Evolutionary conservation across 2,113 vertebrate genomes (phyloP).

Genomic region (Rattus norvegicus): DNA sequence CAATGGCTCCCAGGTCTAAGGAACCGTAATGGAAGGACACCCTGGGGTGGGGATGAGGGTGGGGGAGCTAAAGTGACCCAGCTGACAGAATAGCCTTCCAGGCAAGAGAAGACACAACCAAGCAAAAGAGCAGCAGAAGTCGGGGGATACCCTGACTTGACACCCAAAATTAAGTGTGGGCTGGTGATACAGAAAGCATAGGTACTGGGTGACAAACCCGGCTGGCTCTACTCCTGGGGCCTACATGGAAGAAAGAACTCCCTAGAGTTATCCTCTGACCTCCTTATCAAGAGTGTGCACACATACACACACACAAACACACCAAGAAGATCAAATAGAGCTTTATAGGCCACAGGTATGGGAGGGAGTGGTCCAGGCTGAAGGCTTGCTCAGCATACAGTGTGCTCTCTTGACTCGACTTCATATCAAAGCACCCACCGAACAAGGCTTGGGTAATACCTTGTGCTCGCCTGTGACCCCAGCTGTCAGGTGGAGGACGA

Average conservation of each 20-base stretch:
- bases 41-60: too few relatives aligned
- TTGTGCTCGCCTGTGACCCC: background rate
- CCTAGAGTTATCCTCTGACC: background rate
- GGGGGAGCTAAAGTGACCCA: background rate
- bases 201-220: background rate
- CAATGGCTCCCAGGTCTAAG: background rate
- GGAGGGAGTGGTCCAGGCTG: background rate
- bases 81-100: background rate
- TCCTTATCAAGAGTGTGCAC: background rate
- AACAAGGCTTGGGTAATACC: background rate
- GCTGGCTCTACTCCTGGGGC: background rate
- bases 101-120: background rate
- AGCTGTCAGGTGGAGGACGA: background rate
- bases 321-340: background rate
- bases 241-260: background rate
- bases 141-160: too few relatives aligned
- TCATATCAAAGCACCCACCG: background rate
- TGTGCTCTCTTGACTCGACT: background rate
- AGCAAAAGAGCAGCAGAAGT: background rate
- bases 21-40: background rate
- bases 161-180: background rate
- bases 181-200: background rate
- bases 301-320: background rate
- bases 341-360: background rate
- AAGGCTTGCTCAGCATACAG: background rate